These are phyloP conservation scores for Orcinus orca DNA, from an alignment of 2,113 vertebrate species.

Conservation along the genomic window DNA sequence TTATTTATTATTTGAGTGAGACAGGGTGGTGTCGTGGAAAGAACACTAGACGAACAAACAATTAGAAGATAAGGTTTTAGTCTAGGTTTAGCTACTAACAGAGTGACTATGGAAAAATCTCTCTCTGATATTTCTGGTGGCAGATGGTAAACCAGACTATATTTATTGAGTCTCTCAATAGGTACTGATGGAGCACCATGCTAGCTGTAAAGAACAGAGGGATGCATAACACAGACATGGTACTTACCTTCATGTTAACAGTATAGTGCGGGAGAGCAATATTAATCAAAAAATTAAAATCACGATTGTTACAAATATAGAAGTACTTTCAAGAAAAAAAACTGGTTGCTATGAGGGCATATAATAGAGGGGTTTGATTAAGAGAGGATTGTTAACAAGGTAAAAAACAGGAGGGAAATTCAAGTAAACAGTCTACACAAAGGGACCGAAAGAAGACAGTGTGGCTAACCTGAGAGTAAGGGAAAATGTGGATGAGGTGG, in stretches of 20 bases:
- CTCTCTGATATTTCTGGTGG: not conserved
- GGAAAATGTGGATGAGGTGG: not conserved
- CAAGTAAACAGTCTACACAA: not conserved
- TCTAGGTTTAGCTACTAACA: not conserved
- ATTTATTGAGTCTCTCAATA: not conserved
- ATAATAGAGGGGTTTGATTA: not conserved
- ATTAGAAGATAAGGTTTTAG: not conserved
- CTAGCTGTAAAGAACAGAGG: not conserved
- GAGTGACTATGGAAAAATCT: not conserved
- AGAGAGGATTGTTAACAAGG: not conserved
- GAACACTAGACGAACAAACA: not conserved
- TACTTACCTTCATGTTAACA: not conserved
- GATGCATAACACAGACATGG: not conserved
- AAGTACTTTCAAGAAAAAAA: not conserved
- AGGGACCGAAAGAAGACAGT: not conserved
- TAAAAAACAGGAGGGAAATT: not conserved
- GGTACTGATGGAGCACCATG: not conserved
- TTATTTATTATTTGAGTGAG: not conserved
- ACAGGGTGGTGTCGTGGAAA: not conserved
- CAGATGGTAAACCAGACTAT: not conserved
- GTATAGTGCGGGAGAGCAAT: not conserved
- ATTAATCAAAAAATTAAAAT: conserved; percentile 6
- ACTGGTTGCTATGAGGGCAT: not conserved
- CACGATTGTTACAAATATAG: not conserved
- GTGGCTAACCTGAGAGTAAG: not conserved